Base-by-base conservation (phyloP, 2,888 invertebrate species). In the Harpalus rufipes region DNA sequence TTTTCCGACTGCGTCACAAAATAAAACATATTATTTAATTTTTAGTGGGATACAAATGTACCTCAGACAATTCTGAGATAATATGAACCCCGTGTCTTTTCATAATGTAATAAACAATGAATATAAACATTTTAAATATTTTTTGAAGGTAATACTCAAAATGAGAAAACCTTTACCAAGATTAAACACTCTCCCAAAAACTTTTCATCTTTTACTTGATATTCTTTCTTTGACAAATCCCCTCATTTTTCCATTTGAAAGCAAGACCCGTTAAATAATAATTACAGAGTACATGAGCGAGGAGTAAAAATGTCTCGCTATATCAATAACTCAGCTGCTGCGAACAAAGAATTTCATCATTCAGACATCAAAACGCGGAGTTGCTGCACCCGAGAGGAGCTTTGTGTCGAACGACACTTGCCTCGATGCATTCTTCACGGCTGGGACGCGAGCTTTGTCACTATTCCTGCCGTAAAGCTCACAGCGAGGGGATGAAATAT, bases 281-380 rank as follows among this genome's bases (percentile, higher is more conserved):
- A 51, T 51, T 51, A 51, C 44, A 51, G 44, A 51, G 44, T 51
- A 51, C 44, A 51, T 51, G 44, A 51, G 44, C 4, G 44, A 8
- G 8, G 44, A 12, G 44, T 51, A 51, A 51, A 51, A 51, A 10
- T 51, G 44, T 51, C 44, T 7, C 44, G 59, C 63, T 25, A 16
- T 68, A 68, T 68, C 68, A 68, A 68, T 68, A 68, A 4, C 68
- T 68, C 68, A 32, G n/a, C 68, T 51, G 44, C 1, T 12, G 44
- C 44, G 44, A 51, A 51, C 44, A 51, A 51, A 51, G 44, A 2
- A 51, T 51, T 51, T 51, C 44, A 51, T 51, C 44, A 51, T 51
- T 51, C 44, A 51, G 44, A 51, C 44, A 12, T 51, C 44, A 51
- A 32, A 32, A 32, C 32, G 32, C 32, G 32, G 44, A 51, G 44